Evolutionary conservation across 2,888 invertebrate genomes (phyloP).

Genomic region (Drosophila paranaensis): DNA sequence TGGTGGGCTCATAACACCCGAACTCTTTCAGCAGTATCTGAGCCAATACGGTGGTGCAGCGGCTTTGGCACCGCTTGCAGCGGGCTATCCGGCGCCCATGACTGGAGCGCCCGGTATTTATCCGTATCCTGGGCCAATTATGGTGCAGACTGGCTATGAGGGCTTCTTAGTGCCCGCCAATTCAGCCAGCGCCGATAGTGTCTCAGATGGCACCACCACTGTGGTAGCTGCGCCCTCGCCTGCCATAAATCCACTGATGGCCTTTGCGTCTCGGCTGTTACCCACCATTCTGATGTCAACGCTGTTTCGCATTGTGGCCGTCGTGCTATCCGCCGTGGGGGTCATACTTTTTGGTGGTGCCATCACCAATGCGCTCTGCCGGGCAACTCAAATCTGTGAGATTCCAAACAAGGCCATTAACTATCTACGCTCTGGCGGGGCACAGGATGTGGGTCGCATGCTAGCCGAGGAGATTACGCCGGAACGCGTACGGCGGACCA

Average conservation of each 20-base stretch:
- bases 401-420: conserved; percentile 84
- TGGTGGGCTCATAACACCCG: conserved; percentile 79
- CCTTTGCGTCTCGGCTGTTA: conserved; percentile 69
- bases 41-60: conserved; percentile 80
- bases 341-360: conserved; percentile 86
- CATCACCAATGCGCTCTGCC: conserved; percentile 86
- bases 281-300: conserved; percentile 80
- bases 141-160: conserved; percentile 85
- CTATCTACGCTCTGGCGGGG: conserved; percentile 73
- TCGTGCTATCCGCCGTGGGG: conserved; percentile 84
- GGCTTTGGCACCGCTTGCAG: conserved; percentile 55
- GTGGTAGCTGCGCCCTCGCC: conserved; percentile 31
- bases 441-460: conserved; percentile 81
- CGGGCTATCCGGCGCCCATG: conserved; percentile 67
- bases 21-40: conserved; percentile 83
- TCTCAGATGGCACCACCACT: conserved; percentile 42
- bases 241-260: conserved; percentile 51
- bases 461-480: conserved; percentile 85
- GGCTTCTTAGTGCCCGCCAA: conserved; percentile 84
- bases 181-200: conserved; percentile 28
- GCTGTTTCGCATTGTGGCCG: conserved; percentile 85
- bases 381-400: conserved; percentile 86
- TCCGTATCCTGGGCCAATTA: conserved; percentile 80
- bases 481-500: conserved; percentile 86
- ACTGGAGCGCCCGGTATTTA: conserved; percentile 62